A percentile compares a stretch with the other conserved stretches of the same genome.
These are phyloP conservation scores for Odontesthes bonariensis DNA, from an alignment of 2,113 vertebrate species.

Conservation along the genomic window DNA sequence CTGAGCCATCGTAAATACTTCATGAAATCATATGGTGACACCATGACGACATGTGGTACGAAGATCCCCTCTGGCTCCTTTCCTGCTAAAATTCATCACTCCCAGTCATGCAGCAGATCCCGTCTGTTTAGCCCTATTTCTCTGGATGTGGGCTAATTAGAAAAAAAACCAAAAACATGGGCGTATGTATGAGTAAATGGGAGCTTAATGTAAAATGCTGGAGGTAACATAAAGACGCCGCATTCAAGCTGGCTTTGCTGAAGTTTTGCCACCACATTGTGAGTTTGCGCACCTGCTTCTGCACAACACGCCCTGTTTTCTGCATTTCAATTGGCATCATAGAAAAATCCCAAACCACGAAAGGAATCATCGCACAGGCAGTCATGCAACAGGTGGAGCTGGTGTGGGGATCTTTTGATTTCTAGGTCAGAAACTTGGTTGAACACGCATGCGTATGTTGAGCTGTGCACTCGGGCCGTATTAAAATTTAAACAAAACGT, in stretches of 20 bases:
- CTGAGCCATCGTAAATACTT: slow-evolving; percentile 71
- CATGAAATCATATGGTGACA: slow-evolving; percentile 74
- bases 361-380: no score
- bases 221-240: no score
- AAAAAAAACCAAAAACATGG: slow-evolving; percentile 1
- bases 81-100: slow-evolving; percentile 31
- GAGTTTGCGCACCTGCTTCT: background rate
- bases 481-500: slow-evolving; percentile 72
- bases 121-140: slow-evolving; percentile 49
- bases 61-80: slow-evolving; percentile 25
- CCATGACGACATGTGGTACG: slow-evolving; percentile 58
- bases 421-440: background rate
- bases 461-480: slow-evolving; percentile 18
- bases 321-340: background rate
- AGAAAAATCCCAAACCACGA: no score
- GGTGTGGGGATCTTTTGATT: background rate
- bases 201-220: no score
- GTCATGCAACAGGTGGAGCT: background rate
- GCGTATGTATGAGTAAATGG: no score
- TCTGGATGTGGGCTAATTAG: slow-evolving; percentile 28
- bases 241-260: no score
- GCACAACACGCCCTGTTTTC: background rate
- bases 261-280: background rate
- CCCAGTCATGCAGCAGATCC: slow-evolving; percentile 22
- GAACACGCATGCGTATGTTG: slow-evolving; percentile 36